Percentiles rank a stretch among this genome's conserved stretches.
Conservation (phyloP, 2,113 vertebrate genomes). For the Paedocypris sp. region DNA sequence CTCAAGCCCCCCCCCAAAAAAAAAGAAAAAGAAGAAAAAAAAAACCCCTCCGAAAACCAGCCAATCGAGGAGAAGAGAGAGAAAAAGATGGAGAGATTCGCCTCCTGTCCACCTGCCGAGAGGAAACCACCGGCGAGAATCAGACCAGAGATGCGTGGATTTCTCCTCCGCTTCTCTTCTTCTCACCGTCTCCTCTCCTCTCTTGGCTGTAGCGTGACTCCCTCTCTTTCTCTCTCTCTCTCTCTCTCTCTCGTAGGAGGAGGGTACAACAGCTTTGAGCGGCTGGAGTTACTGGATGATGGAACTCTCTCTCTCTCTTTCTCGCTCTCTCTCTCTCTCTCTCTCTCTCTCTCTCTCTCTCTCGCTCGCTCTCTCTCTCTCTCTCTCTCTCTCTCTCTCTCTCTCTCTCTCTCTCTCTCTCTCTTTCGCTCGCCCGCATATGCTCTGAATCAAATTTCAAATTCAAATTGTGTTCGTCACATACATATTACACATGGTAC, state of each 20-base stretch:
- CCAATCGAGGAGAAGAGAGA: slow-evolving; percentile 21
- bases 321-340: slow-evolving; percentile 45
- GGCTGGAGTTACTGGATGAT: slow-evolving; percentile 72
- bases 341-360: slow-evolving; percentile 33
- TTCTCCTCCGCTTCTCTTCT: slow-evolving; percentile 41
- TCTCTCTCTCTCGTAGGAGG: slow-evolving; percentile 56
- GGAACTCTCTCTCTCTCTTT: slow-evolving; percentile 46
- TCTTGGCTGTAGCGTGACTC: slow-evolving; percentile 56
- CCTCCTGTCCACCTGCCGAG: slow-evolving; percentile 47
- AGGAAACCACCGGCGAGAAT: slow-evolving; percentile 38
- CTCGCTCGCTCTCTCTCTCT: slow-evolving; percentile 45
- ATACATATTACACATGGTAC: too few relatives aligned
- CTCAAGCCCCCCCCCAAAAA: too few relatives aligned
- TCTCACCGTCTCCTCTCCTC: slow-evolving; percentile 57
- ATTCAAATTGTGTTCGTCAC: too few relatives aligned
- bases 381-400: slow-evolving; percentile 39
- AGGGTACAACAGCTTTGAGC: slow-evolving; percentile 47
- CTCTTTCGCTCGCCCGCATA: slow-evolving; percentile 47
- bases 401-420: slow-evolving; percentile 12
- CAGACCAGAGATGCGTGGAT: slow-evolving; percentile 46
- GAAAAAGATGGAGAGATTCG: slow-evolving; percentile 45
- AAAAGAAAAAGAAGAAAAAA: too few relatives aligned
- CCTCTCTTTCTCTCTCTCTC: slow-evolving; percentile 42
- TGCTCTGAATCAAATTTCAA: too few relatives aligned
- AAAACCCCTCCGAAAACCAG: slow-evolving; percentile 4